Conservation (phyloP, 64 coral and sea anemone genomes). For the Montipora foliosa region DNA sequence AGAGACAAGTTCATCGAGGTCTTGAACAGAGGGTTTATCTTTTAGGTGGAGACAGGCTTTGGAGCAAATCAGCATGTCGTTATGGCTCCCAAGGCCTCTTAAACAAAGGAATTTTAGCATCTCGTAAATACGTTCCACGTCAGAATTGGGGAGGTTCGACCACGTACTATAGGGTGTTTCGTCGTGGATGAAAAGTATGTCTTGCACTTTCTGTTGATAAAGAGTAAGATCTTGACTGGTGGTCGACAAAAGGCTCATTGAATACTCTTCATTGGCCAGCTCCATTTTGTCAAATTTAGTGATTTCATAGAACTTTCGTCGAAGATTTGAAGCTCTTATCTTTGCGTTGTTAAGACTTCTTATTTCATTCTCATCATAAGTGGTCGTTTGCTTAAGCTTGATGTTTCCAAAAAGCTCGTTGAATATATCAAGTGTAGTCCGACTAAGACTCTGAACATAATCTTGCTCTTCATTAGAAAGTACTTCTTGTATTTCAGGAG, state of each 20-base stretch:
- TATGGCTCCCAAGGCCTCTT: neutral
- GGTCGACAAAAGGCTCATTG: neutral
- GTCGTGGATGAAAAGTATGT: conserved; percentile 42
- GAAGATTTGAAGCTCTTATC: conserved; percentile 44
- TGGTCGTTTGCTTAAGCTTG: conserved; percentile 26
- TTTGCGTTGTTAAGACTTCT: conserved; percentile 37
- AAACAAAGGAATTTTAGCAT: conserved; percentile 10
- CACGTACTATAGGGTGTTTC: conserved; percentile 67
- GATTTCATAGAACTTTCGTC: conserved; percentile 62
- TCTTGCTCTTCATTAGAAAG: conserved; percentile 8
- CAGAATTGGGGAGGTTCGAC: neutral
- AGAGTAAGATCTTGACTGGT: neutral
- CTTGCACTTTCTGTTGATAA: conserved; percentile 47
- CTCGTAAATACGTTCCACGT: neutral
- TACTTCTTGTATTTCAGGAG: conserved; percentile 7
- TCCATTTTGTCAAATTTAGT: conserved; percentile 22
- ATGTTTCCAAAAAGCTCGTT: conserved; percentile 56
- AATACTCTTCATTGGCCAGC: neutral
- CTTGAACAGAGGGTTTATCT: conserved; percentile 1
- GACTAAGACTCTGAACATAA: conserved; percentile 40
- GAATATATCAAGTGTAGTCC: conserved; percentile 6
- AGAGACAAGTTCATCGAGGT: neutral
- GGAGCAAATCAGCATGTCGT: conserved; percentile 48
- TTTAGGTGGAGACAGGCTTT: conserved; percentile 31
- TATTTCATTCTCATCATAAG: conserved; percentile 37